phyloP scores from a whole-genome alignment of 2,797 vertebrate species.

The Schizothorax lantsangensis region DNA sequence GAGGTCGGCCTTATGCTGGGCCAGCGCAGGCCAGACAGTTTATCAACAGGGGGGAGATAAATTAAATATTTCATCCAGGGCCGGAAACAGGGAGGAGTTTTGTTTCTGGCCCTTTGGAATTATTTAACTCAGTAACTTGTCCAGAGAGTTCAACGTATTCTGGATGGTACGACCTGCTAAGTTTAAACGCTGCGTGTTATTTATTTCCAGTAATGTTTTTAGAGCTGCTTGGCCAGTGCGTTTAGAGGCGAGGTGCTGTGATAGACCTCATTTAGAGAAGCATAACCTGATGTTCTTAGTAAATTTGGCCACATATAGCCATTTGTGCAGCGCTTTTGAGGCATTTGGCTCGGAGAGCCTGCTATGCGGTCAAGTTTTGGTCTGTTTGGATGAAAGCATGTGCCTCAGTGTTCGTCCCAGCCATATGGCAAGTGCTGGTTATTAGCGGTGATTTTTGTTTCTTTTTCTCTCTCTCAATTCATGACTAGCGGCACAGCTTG shows the following conservation, averaged over 20 bases:
- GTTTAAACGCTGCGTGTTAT: slow-evolving; percentile 3
- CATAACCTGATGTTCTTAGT: slow-evolving; percentile 10
- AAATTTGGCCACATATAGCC: background rate
- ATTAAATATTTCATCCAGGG: slow-evolving; percentile 54
- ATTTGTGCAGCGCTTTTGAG: background rate
- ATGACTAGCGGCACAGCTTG: background rate
- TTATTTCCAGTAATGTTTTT: slow-evolving; percentile 25
- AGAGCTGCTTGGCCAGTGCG: background rate
- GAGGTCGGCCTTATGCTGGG: slow-evolving; percentile 32
- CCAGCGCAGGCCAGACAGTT: slow-evolving; percentile 23
- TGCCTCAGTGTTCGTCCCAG: background rate
- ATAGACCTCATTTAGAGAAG: slow-evolving; percentile 16
- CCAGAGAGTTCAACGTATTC: slow-evolving; percentile 1
- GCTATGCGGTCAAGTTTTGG: background rate
- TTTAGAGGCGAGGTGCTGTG: background rate
- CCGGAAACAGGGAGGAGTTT: background rate
- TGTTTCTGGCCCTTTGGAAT: slow-evolving; percentile 21
- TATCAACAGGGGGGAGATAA: slow-evolving; percentile 44
- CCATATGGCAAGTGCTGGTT: slow-evolving; percentile 20
- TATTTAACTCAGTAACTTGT: slow-evolving; percentile 8
- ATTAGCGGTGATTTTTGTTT: slow-evolving; percentile 36
- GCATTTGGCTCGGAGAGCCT: slow-evolving; percentile 24
- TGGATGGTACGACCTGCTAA: background rate
- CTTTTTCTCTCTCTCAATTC: slow-evolving; percentile 1
- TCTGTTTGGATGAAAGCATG: slow-evolving; percentile 27